Evolutionary conservation across 1,140 invertebrate genomes (phyloP), one percentile per base, ranked within the genome.

Genomic region (Chymomyza costata): DNA sequence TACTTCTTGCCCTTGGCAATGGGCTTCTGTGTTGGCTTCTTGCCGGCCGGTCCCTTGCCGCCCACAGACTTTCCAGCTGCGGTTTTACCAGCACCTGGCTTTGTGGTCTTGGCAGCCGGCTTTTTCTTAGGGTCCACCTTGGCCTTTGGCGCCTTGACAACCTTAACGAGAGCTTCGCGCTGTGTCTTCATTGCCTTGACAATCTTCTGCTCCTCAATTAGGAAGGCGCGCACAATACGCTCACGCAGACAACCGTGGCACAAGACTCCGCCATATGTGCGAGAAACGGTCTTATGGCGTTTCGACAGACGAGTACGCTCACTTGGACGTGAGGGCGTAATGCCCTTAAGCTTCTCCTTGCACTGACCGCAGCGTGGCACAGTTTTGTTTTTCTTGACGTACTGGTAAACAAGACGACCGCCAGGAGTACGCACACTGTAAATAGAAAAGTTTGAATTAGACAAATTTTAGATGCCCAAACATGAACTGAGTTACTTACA

Each of bases 241-340:
- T 95, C 94, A 85, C 96, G 94, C 14, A 99, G 96, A 89, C 97
- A 99, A 85, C 93, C 94, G 88, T 98, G 97, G 88, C 97, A 99
- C 51, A 97, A 89, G 11, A 97, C 96, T 78, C 98, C 98, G 61
- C 98, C 97, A 82, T 99, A 99, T 0, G 96, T 93, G 51, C 97
- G 89, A 69, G 95, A 96, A 0, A 99, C 97, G 13, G 95, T 98
- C 90, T 99, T 99, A 86, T 94, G 93, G 47, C 96, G 90, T 81
- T 94, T 93, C 81, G 94, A 95, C 87, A 99, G 91, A 49, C 95
- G 90, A n/a, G 93, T 93, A 14, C 96, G 90, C 86, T 98, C 94
- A 85, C 93, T 92, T 11, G 97, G 95, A 43, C 97, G 89, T 3
- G 96, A 95, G 31, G 95, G 95, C 49, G 93, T 92, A 71, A 97